Percentiles rank a stretch among this genome's conserved stretches.
Conservation (phyloP, 2,113 vertebrate genomes). For the Tetraodon nigroviridis region DNA sequence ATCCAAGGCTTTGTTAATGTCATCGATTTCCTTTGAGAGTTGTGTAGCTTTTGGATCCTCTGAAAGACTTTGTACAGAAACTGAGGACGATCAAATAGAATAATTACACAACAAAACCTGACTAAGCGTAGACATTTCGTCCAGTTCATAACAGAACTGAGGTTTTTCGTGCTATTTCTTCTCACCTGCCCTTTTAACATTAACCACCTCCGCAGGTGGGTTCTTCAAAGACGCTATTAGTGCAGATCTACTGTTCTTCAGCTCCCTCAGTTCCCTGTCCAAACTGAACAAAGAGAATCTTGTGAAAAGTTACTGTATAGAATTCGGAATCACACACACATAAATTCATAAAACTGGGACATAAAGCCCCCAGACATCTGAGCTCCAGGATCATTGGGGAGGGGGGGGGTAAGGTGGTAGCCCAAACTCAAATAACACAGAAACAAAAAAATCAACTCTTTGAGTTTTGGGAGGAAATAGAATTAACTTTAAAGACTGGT, state of each 20-base stretch:
- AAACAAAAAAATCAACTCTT: too few relatives aligned
- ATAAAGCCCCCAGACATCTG: too few relatives aligned
- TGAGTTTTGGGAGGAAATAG: too few relatives aligned
- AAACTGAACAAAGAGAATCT: conserved; percentile 71
- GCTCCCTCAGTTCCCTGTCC: conserved; percentile 69
- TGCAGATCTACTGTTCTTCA: conserved; percentile 74
- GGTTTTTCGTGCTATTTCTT: not conserved
- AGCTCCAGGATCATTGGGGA: too few relatives aligned
- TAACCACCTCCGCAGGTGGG: conserved; percentile 55
- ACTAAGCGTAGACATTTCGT: not conserved
- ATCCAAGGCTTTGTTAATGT: conserved; percentile 67
- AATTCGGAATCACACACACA: too few relatives aligned
- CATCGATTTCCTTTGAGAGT: conserved; percentile 70
- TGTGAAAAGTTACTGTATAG: not conserved
- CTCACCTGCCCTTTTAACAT: conserved; percentile 66
- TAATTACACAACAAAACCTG: not conserved
- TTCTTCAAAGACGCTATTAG: conserved; percentile 68
- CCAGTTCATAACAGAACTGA: not conserved
- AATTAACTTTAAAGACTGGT: too few relatives aligned
- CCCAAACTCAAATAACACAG: too few relatives aligned
- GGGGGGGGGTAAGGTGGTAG: too few relatives aligned
- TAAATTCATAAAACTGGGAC: too few relatives aligned
- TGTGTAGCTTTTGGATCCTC: conserved; percentile 69
- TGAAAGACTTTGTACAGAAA: conserved; percentile 24
- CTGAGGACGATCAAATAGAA: conserved; percentile 34